Base-by-base conservation (phyloP, 2,888 invertebrate genomes). In the Campoletis raptor region DNA sequence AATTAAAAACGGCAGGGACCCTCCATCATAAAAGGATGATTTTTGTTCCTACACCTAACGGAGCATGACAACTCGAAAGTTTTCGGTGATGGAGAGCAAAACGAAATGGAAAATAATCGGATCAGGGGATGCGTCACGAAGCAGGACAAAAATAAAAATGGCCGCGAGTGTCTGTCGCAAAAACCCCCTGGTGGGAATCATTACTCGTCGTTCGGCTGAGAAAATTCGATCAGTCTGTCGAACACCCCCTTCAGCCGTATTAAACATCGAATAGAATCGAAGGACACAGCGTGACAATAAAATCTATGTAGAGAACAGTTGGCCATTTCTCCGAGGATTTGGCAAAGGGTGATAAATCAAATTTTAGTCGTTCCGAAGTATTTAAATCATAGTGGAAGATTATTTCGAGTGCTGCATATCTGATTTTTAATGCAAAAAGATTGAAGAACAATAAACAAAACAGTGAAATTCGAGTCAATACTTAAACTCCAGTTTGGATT, bases 101-200 rank as follows among this genome's bases (percentile, higher is more conserved):
- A 54, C 66, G 57, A 61, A 67, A 77, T 45, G 77, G 66, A 85
- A 88, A 88, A 85, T 87, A 88, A 88, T 87, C 85, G 80, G 85
- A 87, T 87, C 85, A 82, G 87, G 85, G 85, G 83, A 87, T 87
- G 88, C 87, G 87, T 88, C 85, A 86, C 80, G 48, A 54, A 67
- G 82, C 85, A 83, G 78, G 64, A 77, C 61, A 70, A 61, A 61
- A 61, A 57, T 24, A 30, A 57, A 61, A 61, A 61, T 61, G 61
- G 30, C 30, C 12, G 36, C 84, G 73, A 85, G n/a, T 67, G 9
- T 48, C 61, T 42, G 61, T 24, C 18, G 42, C 61, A 30, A n/a
- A n/a, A 76, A 76, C 74, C 57, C 77, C 48, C 67, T 30, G 61
- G 61, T 61, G 66, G 52, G 81, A 74, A 78, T 81, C 85, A 85